These are phyloP conservation scores for Bimastos eiseni DNA, from an alignment of 2,888 invertebrate species.

Conservation along the genomic window DNA sequence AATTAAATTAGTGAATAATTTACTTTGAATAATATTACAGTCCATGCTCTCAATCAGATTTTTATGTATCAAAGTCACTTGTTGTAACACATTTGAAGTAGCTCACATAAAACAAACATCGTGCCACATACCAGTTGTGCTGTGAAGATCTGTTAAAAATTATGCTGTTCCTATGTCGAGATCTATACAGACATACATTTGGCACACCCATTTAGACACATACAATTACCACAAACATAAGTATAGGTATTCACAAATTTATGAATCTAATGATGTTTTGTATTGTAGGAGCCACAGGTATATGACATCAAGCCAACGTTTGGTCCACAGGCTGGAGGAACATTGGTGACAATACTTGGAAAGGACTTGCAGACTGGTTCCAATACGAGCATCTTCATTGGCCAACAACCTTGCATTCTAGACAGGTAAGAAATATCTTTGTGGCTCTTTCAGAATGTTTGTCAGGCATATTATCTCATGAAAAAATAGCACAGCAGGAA, in stretches of 20 bases:
- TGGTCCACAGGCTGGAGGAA: constrained; percentile 93
- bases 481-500: too few species aligned
- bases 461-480: too few species aligned
- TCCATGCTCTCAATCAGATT: too few species aligned
- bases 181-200: background rate
- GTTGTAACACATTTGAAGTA: too few species aligned
- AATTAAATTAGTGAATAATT: too few species aligned
- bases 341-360: constrained; percentile 86
- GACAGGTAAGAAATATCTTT: constrained; percentile 60
- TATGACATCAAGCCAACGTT: constrained; percentile 65
- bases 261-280: background rate
- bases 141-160: too few species aligned
- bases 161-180: too few species aligned
- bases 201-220: background rate
- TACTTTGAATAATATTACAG: too few species aligned
- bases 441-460: background rate
- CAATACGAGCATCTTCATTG: constrained; percentile 25
- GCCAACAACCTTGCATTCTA: constrained; percentile 93
- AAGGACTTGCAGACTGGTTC: constrained; percentile 90
- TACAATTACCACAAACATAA: too few species aligned
- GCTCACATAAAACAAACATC: too few species aligned
- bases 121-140: too few species aligned
- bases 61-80: too few species aligned
- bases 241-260: background rate
- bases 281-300: constrained; percentile 70